Base-by-base conservation (phyloP, 2,888 invertebrate species). In the Onthophagus sagittarius region DNA sequence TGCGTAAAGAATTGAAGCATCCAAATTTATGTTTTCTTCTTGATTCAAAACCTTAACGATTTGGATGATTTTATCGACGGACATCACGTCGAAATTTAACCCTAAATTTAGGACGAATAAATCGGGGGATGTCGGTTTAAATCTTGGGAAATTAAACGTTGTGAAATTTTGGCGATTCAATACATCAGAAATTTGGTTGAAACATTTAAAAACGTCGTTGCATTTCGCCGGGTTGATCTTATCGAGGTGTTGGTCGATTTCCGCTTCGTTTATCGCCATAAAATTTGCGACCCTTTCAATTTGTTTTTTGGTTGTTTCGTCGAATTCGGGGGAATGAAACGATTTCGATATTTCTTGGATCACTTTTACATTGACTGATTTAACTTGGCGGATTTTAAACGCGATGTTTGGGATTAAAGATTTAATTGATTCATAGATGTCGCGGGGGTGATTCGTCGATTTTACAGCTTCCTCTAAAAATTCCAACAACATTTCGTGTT, bases 1-100 rank as follows among this genome's bases (percentile, higher is more conserved):
- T 53, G 69, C 53, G 62, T 69, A 67, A 7, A 69, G 7, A 9
- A 65, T 72, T 5, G 72, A 69, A 3, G 72, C 72, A 53, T 72
- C 69, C 23, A 72, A 62, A 62, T 72, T 69, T 31, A 23, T 69
- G 14, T 69, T 14, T 23, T 72, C 69, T 3, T 69, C 69, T 4
- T 14, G 32, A 31, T n/a, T 65, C 3, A 65, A 14, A 2, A 62
- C 39, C 1, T 69, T 23, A 11, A 72, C 62, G 5, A 69, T 62
- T 7, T 31, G 11, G 5, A 71, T 5, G 2, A 63, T 7, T 3
- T n/a, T 63, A 6, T 63, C 11, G 11, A 63, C 63, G 5, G 63
- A 31, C 63, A 71, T 71, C n/a, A 63, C n/a, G 32, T 71, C 71
- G 9, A 65, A 65, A 15, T 63, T 63, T n/a, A n/a, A n/a, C n/a